phyloP scores from a whole-genome alignment of 2,797 vertebrate genomes.

The Synaphobranchus kaupii region DNA sequence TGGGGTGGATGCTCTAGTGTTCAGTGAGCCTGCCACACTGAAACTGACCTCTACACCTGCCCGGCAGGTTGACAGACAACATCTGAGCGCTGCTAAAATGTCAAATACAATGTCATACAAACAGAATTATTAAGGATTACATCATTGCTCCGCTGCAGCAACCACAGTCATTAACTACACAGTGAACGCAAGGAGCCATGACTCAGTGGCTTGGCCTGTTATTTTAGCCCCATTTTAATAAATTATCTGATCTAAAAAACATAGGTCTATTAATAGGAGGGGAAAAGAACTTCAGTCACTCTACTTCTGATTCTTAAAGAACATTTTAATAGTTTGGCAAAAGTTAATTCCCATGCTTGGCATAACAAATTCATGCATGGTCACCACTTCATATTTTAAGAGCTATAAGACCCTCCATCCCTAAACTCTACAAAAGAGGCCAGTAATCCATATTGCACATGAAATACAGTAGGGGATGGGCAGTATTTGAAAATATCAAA shows the following conservation, averaged over 20 bases:
- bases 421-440: neutral
- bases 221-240: neutral
- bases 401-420: neutral
- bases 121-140: neutral
- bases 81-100: neutral
- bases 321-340: neutral
- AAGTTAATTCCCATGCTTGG: neutral
- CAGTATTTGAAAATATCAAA: too few species aligned
- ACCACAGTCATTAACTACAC: neutral
- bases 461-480: too few species aligned
- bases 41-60: slow-evolving; percentile 14
- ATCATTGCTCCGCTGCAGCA: neutral
- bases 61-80: neutral
- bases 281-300: neutral
- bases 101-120: neutral
- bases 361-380: neutral
- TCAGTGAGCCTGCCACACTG: neutral
- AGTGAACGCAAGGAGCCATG: neutral
- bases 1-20: neutral
- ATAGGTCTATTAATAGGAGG: too few species aligned
- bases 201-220: neutral
- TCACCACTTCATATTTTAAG: neutral
- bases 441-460: neutral
- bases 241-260: neutral
- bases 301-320: neutral